Conservation (phyloP, 2,888 invertebrate species). For the Tetanocera ferruginea region DNA sequence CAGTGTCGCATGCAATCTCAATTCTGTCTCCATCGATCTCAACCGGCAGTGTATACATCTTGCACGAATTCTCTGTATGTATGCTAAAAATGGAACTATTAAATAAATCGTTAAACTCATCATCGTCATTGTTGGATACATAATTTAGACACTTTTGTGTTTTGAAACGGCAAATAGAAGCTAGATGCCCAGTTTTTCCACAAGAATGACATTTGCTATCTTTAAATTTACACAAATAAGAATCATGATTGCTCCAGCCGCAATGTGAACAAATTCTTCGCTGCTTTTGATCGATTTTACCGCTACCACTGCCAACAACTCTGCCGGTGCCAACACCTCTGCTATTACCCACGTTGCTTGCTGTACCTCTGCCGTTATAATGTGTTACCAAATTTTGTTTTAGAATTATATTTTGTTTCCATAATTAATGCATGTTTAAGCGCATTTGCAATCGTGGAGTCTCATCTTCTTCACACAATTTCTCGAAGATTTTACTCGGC, state of each 20-base stretch:
- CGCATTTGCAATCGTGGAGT: not conserved
- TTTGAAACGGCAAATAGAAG: conserved; percentile 19
- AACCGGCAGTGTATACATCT: conserved; percentile 25
- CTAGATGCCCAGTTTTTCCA: conserved; percentile 31
- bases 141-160: conserved; percentile 22
- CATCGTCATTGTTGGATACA: conserved; percentile 31
- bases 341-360: not conserved
- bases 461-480: conserved; percentile 7
- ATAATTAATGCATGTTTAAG: not conserved
- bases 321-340: not conserved
- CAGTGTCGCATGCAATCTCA: not conserved
- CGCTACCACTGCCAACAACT: not conserved
- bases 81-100: conserved; percentile 34
- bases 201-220: too few relatives aligned
- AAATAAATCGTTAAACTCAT: not conserved
- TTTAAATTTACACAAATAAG: too few relatives aligned
- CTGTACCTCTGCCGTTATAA: too few relatives aligned
- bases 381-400: not conserved
- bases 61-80: conserved; percentile 9
- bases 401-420: not conserved
- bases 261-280: too few relatives aligned
- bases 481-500: not conserved
- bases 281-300: too few relatives aligned
- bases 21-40: conserved; percentile 31
- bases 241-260: too few relatives aligned